phyloP scores from a whole-genome alignment of 2,888 invertebrate genomes.

The Synergus laeviventris region DNA sequence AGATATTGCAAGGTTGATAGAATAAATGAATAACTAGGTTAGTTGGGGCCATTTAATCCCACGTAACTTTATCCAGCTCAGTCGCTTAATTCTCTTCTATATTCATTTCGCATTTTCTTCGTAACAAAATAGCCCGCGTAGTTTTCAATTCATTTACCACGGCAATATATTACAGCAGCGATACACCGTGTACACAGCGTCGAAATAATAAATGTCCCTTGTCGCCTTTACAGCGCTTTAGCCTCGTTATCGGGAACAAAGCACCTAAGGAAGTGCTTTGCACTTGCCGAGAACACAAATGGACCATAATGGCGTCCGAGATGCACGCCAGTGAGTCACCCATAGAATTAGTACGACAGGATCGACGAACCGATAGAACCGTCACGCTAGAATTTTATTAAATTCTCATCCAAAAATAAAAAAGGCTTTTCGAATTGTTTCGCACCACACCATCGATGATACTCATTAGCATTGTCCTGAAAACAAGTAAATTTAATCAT shows the following conservation, averaged over 20 bases:
- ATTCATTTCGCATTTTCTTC: conserved; percentile 27
- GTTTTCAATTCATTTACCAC: conserved; percentile 32
- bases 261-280: conserved; percentile 63
- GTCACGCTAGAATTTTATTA: conserved; percentile 39
- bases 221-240: conserved; percentile 59
- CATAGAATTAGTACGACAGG: conserved; percentile 62
- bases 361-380: conserved; percentile 46
- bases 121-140: not conserved
- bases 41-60: conserved; percentile 23
- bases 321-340: conserved; percentile 64
- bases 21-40: conserved; percentile 23
- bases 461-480: not conserved
- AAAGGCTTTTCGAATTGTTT: conserved; percentile 7
- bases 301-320: conserved; percentile 59
- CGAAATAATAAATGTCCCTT: conserved; percentile 64
- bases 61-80: not conserved
- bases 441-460: not conserved
- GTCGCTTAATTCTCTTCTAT: conserved; percentile 30
- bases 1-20: not conserved
- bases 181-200: conserved; percentile 25
- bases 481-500: conserved; percentile 11
- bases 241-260: conserved; percentile 60
- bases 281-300: conserved; percentile 61
- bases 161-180: conserved; percentile 34
- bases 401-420: conserved; percentile 25